Conservation (phyloP, 2,888 invertebrate genomes). For the Nezara viridula region DNA sequence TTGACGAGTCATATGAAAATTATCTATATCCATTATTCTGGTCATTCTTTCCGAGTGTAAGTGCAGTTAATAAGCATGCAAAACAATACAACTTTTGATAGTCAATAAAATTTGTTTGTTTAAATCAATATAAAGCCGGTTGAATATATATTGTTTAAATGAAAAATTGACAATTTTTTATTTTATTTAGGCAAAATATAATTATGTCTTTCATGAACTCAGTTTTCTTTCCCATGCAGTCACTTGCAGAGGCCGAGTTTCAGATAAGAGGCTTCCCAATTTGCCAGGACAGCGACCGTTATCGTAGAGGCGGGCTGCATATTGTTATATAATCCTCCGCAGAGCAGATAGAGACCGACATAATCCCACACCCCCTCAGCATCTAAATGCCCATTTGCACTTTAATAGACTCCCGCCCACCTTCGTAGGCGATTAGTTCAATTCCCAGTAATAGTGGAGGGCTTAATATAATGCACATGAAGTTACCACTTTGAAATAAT, state of each 20-base stretch:
- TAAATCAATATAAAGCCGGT: too few species aligned
- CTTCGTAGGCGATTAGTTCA: neutral
- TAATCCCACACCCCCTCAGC: conserved; percentile 23
- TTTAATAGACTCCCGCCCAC: conserved; percentile 40
- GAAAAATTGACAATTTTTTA: too few species aligned
- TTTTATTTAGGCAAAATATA: too few species aligned
- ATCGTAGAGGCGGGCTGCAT: neutral
- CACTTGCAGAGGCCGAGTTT: neutral
- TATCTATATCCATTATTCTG: too few species aligned
- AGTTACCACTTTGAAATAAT: neutral
- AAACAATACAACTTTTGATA: too few species aligned
- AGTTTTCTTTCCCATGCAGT: neutral
- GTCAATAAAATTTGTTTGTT: too few species aligned
- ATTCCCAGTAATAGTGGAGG: neutral
- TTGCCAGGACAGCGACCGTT: neutral
- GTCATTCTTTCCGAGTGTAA: too few species aligned
- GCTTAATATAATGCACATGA: neutral
- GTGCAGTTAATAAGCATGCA: too few species aligned
- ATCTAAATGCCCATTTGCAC: conserved; percentile 51
- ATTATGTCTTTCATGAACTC: too few species aligned
- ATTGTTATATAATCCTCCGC: conserved; percentile 47
- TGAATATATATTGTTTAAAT: too few species aligned
- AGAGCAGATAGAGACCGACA: conserved; percentile 19
- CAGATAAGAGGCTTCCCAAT: neutral
- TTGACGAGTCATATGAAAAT: too few species aligned